These are phyloP conservation scores for Xerus rutilus DNA, from an alignment of 2,797 vertebrate species.

Conservation along the genomic window DNA sequence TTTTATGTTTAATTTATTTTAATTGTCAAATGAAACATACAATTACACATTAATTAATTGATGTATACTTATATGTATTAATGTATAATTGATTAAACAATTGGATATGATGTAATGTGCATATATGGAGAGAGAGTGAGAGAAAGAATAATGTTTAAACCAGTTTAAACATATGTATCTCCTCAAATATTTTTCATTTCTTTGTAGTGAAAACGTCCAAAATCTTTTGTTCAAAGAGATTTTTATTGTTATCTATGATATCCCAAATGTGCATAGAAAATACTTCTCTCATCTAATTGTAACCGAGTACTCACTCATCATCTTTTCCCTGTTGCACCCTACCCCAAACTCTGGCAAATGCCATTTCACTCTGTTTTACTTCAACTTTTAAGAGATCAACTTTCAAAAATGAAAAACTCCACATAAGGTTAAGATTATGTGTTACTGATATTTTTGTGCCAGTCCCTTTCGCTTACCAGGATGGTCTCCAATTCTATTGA, in stretches of 20 bases:
- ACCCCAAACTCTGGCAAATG: background rate
- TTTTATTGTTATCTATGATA: background rate
- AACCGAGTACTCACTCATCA: background rate
- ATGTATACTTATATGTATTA: too few species aligned
- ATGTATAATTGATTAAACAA: too few species aligned
- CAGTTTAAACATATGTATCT: background rate
- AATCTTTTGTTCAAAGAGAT: background rate
- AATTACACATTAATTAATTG: too few species aligned
- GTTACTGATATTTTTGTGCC: background rate
- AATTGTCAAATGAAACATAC: background rate
- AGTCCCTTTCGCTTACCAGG: background rate
- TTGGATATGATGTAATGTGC: too few species aligned
- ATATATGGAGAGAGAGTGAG: too few species aligned
- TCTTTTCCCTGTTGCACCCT: background rate
- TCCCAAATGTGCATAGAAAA: background rate
- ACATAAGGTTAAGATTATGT: background rate
- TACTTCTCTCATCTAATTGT: background rate
- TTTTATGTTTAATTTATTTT: background rate
- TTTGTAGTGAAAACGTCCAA: background rate
- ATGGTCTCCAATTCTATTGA: background rate
- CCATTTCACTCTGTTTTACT: background rate
- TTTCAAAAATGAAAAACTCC: background rate
- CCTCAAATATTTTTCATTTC: background rate
- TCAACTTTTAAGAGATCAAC: background rate
- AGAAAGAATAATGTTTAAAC: background rate